A percentile compares a stretch with the other conserved stretches of the same genome.
Evolutionary conservation across 2,797 vertebrate species (phyloP).

Genomic region (Dendrocincla tyrannina): DNA sequence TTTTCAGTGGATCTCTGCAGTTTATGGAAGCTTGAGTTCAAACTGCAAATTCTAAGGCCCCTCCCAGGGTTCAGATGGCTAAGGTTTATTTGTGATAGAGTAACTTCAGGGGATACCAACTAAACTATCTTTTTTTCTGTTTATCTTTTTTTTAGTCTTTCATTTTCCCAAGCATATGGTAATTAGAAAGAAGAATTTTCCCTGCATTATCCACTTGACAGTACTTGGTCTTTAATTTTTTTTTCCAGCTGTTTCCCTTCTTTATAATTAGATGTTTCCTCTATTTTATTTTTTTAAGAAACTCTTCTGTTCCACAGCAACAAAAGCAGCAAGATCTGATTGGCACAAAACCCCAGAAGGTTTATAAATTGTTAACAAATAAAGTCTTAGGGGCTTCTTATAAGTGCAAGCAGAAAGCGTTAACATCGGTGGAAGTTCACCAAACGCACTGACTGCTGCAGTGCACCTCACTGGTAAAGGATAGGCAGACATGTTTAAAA

Average conservation of each 20-base stretch:
- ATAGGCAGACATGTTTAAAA: neutral
- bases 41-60: neutral
- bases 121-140: neutral
- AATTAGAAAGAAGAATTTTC: neutral
- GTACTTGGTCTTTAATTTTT: neutral
- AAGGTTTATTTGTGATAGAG: neutral
- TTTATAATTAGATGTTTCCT: neutral
- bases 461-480: neutral
- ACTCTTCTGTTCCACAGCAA: neutral
- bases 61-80: neutral
- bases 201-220: neutral
- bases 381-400: accelerated
- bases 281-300: neutral
- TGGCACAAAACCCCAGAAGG: neutral
- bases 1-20: neutral
- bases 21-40: neutral
- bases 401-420: neutral
- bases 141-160: constrained; percentile 15
- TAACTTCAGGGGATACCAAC: neutral
- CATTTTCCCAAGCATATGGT: neutral
- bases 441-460: neutral
- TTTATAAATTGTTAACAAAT: neutral
- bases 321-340: neutral
- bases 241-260: neutral
- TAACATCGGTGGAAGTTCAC: neutral